Base-by-base conservation (phyloP, 2,888 invertebrate genomes). In the Nesidiocoris tenuis region DNA sequence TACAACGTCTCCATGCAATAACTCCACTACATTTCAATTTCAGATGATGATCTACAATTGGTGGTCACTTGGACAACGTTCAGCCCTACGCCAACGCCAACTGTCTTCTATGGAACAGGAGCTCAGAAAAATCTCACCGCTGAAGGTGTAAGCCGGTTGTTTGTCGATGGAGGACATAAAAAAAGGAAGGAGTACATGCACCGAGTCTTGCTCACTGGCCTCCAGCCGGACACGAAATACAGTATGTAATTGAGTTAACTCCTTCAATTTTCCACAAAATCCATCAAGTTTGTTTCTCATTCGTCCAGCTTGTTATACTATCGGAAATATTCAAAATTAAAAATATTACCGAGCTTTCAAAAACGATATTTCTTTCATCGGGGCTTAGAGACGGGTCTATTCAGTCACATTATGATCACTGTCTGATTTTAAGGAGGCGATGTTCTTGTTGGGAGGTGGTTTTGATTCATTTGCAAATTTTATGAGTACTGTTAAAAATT, bases 51-150 rank as follows among this genome's bases (percentile, higher is more conserved):
- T 67, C 87, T 86, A 79, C 89, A 92, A 81, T 90, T 94, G 79
- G 88, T 91, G 24, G 90, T 93, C 39, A 94, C 94, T 79, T 95
- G 95, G 94, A 90, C 90, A 0, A 95, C 95, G 9, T 87, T 87
- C 82, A 88, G 90, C 82, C 84, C 89, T 80, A 90, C 92, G 0
- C 80, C 77, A n/a, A 85, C 87, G 76, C 91, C 93, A 0, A 81
- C 89, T 24, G 94, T 93, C 19, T 89, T 92, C 83, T 94, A 90
- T 82, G 93, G 94, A 0, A 87, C 88, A 77, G 86, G 86, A n/a
- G 85, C 90, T 81, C 83, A 56, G 1, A 54, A 67, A 9, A 7
- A 24, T 16, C 70, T 76, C 7, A 71, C 65, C 78, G 88, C 87
- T 0, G 79, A 76, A 16, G 94, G 94, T 2, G 82, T 81, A 72